These are phyloP conservation scores for Eurytoma adleriae DNA, from an alignment of 2,888 invertebrate genomes.

Conservation along the genomic window DNA sequence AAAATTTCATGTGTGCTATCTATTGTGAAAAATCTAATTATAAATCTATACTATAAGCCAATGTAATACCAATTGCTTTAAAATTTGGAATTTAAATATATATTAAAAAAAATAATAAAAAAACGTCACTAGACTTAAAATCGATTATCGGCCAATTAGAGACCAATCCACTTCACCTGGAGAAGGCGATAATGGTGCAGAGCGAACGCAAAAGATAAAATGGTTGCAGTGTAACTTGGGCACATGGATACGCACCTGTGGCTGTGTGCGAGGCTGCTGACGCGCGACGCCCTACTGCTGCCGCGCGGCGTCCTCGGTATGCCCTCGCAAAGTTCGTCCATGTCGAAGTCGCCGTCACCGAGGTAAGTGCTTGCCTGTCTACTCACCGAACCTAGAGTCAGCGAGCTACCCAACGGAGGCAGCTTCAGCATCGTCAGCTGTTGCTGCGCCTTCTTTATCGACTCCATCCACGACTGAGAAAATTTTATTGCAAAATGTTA, in stretches of 20 bases:
- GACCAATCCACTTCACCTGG: no score
- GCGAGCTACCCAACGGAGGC: constrained; percentile 66
- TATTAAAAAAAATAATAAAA: no score
- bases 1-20: no score
- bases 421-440: constrained; percentile 71
- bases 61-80: no score
- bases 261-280: constrained; percentile 85
- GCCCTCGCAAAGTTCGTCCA: constrained; percentile 69
- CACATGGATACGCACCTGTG: constrained; percentile 78
- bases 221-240: no score
- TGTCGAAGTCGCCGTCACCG: constrained; percentile 72
- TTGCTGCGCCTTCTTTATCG: constrained; percentile 72
- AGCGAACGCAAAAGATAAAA: no score
- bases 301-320: constrained; percentile 75
- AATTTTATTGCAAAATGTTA: not conserved
- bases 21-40: no score
- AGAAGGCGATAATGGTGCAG: no score
- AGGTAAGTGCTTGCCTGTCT: constrained; percentile 71
- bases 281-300: constrained; percentile 80
- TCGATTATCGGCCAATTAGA: no score
- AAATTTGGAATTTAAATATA: no score
- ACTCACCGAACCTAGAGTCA: constrained; percentile 66
- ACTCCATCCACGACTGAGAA: constrained; percentile 72
- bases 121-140: no score
- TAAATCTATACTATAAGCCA: no score